Percentiles rank a stretch among this genome's conserved stretches.
Conservation (phyloP, 2,888 invertebrate species). For the Pandemis heparana region DNA sequence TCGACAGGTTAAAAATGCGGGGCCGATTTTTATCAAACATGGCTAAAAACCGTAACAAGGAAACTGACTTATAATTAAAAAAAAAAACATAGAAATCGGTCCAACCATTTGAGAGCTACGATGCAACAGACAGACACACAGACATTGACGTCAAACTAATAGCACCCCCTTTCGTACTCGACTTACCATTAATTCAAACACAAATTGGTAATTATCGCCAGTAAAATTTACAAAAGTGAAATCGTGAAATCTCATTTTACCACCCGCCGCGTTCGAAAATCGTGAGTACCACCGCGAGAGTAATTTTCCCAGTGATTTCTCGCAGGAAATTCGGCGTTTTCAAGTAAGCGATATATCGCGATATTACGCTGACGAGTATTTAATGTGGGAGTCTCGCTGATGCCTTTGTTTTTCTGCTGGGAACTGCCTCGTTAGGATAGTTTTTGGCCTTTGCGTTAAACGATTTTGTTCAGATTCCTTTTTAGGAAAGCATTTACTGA, state of each 20-base stretch:
- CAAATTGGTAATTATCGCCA: no score
- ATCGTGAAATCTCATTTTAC: neutral
- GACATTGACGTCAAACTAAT: no score
- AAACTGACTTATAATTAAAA: no score
- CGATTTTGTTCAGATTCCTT: neutral
- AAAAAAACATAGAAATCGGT: no score
- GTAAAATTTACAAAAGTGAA: no score
- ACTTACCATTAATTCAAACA: no score
- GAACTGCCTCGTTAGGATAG: constrained; percentile 33
- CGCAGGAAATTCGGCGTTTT: constrained; percentile 48
- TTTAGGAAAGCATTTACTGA: neutral
- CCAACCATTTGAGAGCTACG: no score
- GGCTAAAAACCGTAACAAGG: no score
- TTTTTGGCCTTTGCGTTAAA: constrained; percentile 19
- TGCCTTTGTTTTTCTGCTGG: constrained; percentile 36
- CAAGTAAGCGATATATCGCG: constrained; percentile 56
- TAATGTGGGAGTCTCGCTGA: constrained; percentile 55
- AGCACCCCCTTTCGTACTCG: no score
- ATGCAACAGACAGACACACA: no score
- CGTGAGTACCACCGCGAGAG: constrained; percentile 30
- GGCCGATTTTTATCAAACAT: no score
- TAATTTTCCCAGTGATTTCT: constrained; percentile 61
- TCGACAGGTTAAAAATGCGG: no score
- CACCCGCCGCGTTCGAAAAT: neutral
- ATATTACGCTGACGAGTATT: constrained; percentile 61